Conservation (phyloP, 1,140 invertebrate species). For the Portunus trituberculatus region DNA sequence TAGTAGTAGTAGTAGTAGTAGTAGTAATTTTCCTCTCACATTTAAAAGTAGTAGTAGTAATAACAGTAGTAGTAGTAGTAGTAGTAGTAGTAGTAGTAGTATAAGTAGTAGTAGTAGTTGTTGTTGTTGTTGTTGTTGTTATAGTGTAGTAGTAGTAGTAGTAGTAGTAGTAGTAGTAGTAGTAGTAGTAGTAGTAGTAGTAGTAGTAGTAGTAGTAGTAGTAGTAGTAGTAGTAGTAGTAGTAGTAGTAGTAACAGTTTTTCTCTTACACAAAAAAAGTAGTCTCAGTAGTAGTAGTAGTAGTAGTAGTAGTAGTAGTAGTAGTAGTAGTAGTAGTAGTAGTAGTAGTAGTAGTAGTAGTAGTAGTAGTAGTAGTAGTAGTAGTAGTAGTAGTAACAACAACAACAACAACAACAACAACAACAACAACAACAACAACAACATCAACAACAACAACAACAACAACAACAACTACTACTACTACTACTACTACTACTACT, state of each 20-base stretch:
- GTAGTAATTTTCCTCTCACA: no score
- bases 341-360: constrained; percentile 73
- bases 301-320: not conserved
- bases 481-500: not conserved
- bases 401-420: not conserved
- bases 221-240: constrained; percentile 34
- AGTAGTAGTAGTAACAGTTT: constrained; percentile 5
- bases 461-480: not conserved
- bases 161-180: no score
- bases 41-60: no score
- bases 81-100: not conserved
- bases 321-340: not conserved
- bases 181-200: not conserved
- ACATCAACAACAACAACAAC: not conserved
- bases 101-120: constrained; percentile 1
- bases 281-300: not conserved
- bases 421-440: not conserved
- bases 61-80: no score
- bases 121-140: not conserved
- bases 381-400: not conserved
- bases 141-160: constrained; percentile 16
- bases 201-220: constrained; percentile 13
- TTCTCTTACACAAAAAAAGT: not conserved
- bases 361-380: constrained; percentile 59
- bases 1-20: no score